A percentile compares a stretch with the other conserved stretches of the same genome.
Evolutionary conservation across 2,888 invertebrate species (phyloP).

Genomic region (Tanaodytes sp.): DNA sequence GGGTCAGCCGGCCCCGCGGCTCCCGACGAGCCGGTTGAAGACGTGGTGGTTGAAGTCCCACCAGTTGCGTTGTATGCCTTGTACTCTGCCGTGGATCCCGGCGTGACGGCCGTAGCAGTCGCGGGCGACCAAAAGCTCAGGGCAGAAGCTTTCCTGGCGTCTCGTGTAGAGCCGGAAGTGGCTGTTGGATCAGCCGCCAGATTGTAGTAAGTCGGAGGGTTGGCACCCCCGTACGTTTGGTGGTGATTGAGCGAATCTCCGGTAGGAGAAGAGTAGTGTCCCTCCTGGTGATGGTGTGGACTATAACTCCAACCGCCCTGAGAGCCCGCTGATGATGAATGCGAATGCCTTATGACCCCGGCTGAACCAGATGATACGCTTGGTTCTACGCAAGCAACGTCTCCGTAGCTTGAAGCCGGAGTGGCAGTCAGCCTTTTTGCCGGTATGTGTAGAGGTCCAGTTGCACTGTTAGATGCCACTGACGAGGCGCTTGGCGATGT

Average conservation of each 20-base stretch:
- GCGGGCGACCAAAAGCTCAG: slow-evolving; percentile 83
- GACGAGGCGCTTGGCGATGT: slow-evolving; percentile 76
- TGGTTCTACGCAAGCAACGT: slow-evolving; percentile 73
- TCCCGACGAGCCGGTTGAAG: slow-evolving; percentile 74
- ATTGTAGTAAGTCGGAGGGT: slow-evolving; percentile 83
- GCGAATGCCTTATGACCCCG: slow-evolving; percentile 84
- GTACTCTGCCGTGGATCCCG: slow-evolving; percentile 76
- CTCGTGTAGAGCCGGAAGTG: slow-evolving; percentile 76
- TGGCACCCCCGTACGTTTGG: slow-evolving; percentile 79
- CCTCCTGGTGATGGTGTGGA: slow-evolving; percentile 74
- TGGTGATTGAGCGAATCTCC: slow-evolving; percentile 77
- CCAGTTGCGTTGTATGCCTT: slow-evolving; percentile 74
- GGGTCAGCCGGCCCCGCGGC: slow-evolving; percentile 74
- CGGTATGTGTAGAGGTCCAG: slow-evolving; percentile 89
- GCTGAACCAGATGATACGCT: slow-evolving; percentile 74
- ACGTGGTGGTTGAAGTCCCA: slow-evolving; percentile 75
- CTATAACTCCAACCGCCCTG: slow-evolving; percentile 83
- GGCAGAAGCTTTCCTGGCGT: slow-evolving; percentile 75
- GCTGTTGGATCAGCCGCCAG: slow-evolving; percentile 77
- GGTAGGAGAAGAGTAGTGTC: slow-evolving; percentile 73
- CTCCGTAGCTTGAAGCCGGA: slow-evolving; percentile 73
- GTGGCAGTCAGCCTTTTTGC: slow-evolving; percentile 82
- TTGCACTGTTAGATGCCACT: slow-evolving; percentile 79
- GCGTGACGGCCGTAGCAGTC: slow-evolving; percentile 72
- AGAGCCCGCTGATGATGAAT: slow-evolving; percentile 69